Evolutionary conservation across 2,797 vertebrate species (phyloP).

Genomic region (Melanotaenia nigrans): DNA sequence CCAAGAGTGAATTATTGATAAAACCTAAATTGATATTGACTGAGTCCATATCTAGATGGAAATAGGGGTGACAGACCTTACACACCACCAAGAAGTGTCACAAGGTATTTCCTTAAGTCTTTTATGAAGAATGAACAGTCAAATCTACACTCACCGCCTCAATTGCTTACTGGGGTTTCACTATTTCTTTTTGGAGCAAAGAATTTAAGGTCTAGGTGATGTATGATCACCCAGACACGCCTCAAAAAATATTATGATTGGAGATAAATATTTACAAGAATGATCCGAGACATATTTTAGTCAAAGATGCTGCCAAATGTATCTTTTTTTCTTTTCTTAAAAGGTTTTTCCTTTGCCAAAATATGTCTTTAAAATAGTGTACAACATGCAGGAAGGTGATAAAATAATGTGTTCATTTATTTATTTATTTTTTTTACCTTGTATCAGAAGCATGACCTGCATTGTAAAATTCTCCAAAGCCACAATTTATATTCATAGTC

Average conservation of each 20-base stretch:
- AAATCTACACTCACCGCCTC: slow-evolving; percentile 34
- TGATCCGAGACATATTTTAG: slow-evolving; percentile 13
- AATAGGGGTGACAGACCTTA: slow-evolving; percentile 36
- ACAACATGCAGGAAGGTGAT: neutral
- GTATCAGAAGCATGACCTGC: slow-evolving; percentile 50
- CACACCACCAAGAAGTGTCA: slow-evolving; percentile 37
- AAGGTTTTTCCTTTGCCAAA: neutral
- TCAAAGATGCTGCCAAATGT: neutral
- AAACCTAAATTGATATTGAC: slow-evolving; percentile 83
- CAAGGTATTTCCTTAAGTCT: slow-evolving; percentile 27
- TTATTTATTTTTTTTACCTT: slow-evolving; percentile 19
- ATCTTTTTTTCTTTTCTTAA: too few relatives aligned
- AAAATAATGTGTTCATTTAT: slow-evolving; percentile 16
- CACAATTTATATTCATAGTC: slow-evolving; percentile 69
- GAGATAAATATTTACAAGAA: slow-evolving; percentile 25
- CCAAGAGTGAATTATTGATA: slow-evolving; percentile 86
- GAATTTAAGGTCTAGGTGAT: slow-evolving; percentile 21
- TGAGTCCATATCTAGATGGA: slow-evolving; percentile 66
- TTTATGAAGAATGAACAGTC: slow-evolving; percentile 41
- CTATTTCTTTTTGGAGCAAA: slow-evolving; percentile 34
- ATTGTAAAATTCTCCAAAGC: slow-evolving; percentile 48
- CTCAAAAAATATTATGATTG: slow-evolving; percentile 24
- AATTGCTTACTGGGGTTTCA: slow-evolving; percentile 43
- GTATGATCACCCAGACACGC: slow-evolving; percentile 4
- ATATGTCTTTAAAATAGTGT: slow-evolving; percentile 18